phyloP scores from a whole-genome alignment of 30 jellyfish, hydroid and myxozoan species.

The Hydractinia symbiolongicarpus region DNA sequence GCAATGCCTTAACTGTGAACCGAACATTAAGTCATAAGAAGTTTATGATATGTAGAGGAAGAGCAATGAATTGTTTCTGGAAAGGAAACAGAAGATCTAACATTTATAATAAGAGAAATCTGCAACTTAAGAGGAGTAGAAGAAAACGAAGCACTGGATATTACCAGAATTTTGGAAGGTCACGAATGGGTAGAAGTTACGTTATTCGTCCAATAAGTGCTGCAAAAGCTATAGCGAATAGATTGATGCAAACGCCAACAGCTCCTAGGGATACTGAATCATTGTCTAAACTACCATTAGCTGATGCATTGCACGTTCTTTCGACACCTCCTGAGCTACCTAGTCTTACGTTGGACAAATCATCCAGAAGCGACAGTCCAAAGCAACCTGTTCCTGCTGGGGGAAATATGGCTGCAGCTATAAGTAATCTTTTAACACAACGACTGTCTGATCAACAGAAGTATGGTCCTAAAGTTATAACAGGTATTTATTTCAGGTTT shows the following conservation, averaged over 20 bases:
- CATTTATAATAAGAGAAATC: not conserved
- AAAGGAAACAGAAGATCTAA: not conserved
- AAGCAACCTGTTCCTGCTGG: not conserved
- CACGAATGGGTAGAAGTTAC: not conserved
- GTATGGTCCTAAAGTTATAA: slow-evolving; percentile 3
- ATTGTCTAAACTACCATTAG: not conserved
- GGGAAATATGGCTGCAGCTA: slow-evolving; percentile 17
- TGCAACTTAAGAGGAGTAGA: not conserved
- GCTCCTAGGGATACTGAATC: not conserved
- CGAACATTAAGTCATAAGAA: not conserved
- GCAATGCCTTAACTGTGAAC: slow-evolving; percentile 10
- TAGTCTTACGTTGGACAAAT: not conserved
- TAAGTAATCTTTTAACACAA: slow-evolving; percentile 8
- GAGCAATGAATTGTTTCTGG: not conserved
- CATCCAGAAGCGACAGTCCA: slow-evolving; percentile 8
- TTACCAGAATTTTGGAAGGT: not conserved
- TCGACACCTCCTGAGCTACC: not conserved
- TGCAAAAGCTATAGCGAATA: not conserved
- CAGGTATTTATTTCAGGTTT: not conserved
- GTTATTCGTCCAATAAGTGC: slow-evolving; percentile 35
- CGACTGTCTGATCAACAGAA: slow-evolving; percentile 1
- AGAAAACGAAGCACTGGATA: not conserved
- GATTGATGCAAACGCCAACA: not conserved
- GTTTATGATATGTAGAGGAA: slow-evolving; percentile 5
- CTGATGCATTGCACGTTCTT: not conserved